A percentile compares a stretch with the other conserved stretches of the same genome.
Conservation (phyloP, 2,888 invertebrate species). For the Amiota communis region DNA sequence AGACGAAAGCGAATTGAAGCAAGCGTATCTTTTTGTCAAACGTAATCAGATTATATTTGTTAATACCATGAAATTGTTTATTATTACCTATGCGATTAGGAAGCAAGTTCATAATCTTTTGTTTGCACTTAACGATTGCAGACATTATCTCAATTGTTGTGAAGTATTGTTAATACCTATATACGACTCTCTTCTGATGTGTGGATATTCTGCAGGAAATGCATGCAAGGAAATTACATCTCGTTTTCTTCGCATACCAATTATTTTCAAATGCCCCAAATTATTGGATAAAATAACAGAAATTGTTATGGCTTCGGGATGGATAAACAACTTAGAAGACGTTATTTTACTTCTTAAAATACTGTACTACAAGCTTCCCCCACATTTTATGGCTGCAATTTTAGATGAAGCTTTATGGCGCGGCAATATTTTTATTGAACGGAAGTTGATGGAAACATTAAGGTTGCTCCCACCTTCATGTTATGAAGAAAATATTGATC, state of each 20-base stretch:
- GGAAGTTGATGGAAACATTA: too few relatives aligned
- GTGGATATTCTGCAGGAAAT: not conserved
- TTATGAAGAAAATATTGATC: too few relatives aligned
- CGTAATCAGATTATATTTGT: constrained; percentile 36
- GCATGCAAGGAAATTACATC: constrained; percentile 2
- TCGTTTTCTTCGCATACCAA: not conserved
- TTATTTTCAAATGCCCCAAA: not conserved
- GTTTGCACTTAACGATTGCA: constrained; percentile 43
- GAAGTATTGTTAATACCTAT: constrained; percentile 20
- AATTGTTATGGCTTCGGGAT: not conserved
- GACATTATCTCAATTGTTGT: constrained; percentile 32
- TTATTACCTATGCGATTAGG: constrained; percentile 37
- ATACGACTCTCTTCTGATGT: constrained; percentile 7
- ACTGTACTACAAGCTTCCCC: not conserved
- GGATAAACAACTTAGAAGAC: not conserved
- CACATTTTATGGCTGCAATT: not conserved
- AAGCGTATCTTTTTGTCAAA: constrained; percentile 35
- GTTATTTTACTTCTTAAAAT: not conserved
- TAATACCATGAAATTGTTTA: constrained; percentile 37
- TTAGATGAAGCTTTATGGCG: not conserved
- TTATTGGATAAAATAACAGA: not conserved
- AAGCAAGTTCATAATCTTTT: constrained; percentile 29
- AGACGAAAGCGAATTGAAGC: not conserved
- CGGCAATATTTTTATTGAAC: too few relatives aligned
- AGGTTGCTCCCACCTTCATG: too few relatives aligned